Conservation (phyloP, 2,888 invertebrate species). For the Lepidocyrtoides sp. region DNA sequence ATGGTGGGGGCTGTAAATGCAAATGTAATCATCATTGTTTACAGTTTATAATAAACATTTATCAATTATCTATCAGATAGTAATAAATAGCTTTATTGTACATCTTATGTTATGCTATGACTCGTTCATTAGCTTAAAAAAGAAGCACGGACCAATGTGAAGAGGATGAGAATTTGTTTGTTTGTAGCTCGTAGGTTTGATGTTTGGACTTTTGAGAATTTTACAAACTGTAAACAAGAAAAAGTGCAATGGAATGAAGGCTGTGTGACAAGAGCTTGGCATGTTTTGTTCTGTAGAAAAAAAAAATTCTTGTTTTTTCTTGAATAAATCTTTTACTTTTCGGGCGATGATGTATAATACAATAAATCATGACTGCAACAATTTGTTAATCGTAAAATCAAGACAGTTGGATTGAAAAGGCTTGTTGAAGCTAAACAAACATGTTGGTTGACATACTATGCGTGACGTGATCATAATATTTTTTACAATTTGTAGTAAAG, state of each 20-base stretch:
- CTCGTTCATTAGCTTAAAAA: background rate
- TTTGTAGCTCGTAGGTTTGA: slow-evolving; percentile 32
- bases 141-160: background rate
- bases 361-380: slow-evolving; percentile 9
- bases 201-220: slow-evolving; percentile 44
- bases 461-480: background rate
- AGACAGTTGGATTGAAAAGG: background rate
- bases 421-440: background rate
- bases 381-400: slow-evolving; percentile 44
- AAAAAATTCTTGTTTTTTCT: slow-evolving; percentile 4
- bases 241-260: background rate
- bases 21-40: slow-evolving; percentile 65
- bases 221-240: slow-evolving; percentile 28
- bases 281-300: background rate
- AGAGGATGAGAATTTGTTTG: background rate
- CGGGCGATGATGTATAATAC: background rate
- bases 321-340: background rate
- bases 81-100: background rate
- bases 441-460: slow-evolving; percentile 9
- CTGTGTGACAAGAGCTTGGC: too few relatives aligned
- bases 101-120: background rate
- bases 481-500: too few relatives aligned
- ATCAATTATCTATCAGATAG: slow-evolving; percentile 69
- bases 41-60: slow-evolving; percentile 70
- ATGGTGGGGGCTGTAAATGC: slow-evolving; percentile 55